Conservation (phyloP, 2,113 vertebrate genomes). For the Chaetops frenatus region DNA sequence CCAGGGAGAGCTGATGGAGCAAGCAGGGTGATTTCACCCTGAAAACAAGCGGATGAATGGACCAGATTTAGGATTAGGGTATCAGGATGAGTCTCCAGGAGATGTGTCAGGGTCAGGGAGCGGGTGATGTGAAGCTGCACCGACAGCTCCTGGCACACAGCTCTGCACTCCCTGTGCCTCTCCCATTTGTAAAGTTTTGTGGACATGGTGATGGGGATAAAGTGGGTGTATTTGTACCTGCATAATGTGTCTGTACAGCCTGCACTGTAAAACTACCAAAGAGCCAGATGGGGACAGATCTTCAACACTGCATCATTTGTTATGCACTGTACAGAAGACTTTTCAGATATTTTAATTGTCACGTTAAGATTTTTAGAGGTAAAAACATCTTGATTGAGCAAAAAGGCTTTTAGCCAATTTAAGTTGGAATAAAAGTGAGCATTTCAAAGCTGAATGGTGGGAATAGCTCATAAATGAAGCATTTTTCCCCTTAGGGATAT, state of each 20-base stretch:
- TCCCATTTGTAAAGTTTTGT: neutral
- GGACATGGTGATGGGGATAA: neutral
- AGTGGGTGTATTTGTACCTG: neutral
- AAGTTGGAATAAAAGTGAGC: constrained; percentile 25
- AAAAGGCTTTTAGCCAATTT: constrained; percentile 41
- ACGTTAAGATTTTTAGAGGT: neutral
- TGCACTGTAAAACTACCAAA: neutral
- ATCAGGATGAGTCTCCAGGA: neutral
- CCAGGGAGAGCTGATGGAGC: neutral
- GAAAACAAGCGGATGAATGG: fast-evolving
- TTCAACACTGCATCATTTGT: neutral
- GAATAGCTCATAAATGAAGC: constrained; percentile 45
- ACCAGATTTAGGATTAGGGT: neutral
- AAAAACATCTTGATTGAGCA: neutral
- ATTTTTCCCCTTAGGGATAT: constrained; percentile 39
- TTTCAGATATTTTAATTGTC: neutral
- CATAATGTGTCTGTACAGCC: neutral
- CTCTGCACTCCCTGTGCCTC: neutral
- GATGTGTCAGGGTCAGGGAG: neutral
- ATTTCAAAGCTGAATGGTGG: constrained; percentile 13
- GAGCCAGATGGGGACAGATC: neutral
- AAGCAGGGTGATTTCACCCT: neutral
- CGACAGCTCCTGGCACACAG: neutral
- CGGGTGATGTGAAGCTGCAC: fast-evolving
- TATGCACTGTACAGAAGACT: neutral